phyloP scores from a whole-genome alignment of 2,113 vertebrate genomes.

The Ardeotis arabs region DNA sequence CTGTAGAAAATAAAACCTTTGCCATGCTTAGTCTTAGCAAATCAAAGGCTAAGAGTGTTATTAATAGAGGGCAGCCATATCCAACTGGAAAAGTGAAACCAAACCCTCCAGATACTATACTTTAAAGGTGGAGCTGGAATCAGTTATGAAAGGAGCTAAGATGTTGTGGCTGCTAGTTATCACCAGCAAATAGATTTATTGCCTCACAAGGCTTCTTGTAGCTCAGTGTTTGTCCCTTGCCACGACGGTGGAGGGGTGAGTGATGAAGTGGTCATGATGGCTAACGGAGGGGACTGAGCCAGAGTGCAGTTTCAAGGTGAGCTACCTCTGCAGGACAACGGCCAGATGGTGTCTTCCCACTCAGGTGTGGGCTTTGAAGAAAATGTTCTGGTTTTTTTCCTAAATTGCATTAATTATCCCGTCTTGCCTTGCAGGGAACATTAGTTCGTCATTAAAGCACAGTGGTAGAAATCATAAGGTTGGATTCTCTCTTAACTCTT shows the following conservation, averaged over 20 bases:
- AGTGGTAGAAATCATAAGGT: not conserved
- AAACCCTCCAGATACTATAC: not conserved
- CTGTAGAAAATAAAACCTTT: conserved; percentile 21
- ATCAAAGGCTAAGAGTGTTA: not conserved
- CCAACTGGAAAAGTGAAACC: not conserved
- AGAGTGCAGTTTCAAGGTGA: not conserved
- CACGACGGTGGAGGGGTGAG: not conserved
- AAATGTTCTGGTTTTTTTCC: not conserved
- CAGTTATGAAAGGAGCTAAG: not conserved
- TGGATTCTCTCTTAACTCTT: conserved; percentile 20
- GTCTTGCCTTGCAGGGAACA: not conserved
- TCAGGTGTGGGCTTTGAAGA: not conserved
- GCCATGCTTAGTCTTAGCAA: not conserved
- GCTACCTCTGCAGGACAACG: not conserved
- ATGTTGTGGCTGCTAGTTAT: not conserved
- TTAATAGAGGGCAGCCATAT: not conserved
- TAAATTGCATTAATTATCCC: not conserved
- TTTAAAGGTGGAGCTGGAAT: not conserved
- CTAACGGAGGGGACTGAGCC: not conserved
- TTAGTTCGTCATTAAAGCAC: not conserved
- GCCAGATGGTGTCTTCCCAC: not conserved
- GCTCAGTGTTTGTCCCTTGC: not conserved
- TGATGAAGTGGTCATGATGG: not conserved
- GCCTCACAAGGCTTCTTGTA: not conserved
- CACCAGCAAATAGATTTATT: not conserved